Evolutionary conservation across 2,888 invertebrate species (phyloP).

Genomic region (Exephanes ischioxanthus): DNA sequence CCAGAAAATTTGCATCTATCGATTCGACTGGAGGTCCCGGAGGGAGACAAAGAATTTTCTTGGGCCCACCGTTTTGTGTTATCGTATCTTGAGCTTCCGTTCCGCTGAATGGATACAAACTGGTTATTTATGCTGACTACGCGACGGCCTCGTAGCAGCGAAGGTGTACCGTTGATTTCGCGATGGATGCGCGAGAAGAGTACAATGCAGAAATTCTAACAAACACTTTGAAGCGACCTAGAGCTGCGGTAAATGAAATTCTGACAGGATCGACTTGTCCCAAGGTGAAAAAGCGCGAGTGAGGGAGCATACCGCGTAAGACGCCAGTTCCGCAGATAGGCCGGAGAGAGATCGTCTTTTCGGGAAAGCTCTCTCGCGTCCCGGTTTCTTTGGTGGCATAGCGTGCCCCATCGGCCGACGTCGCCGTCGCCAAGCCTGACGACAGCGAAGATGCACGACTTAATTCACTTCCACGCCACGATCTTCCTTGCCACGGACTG

Average conservation of each 20-base stretch:
- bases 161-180: background rate
- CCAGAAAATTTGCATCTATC: constrained; percentile 33
- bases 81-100: background rate
- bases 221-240: background rate
- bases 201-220: background rate
- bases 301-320: background rate
- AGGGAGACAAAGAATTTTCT: background rate
- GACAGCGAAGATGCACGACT: constrained; percentile 62
- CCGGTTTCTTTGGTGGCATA: constrained; percentile 25
- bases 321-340: constrained; percentile 27
- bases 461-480: constrained; percentile 57
- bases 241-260: constrained; percentile 12
- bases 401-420: constrained; percentile 1
- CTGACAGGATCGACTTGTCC: background rate
- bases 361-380: constrained; percentile 19
- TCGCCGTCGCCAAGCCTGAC: constrained; percentile 20
- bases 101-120: background rate
- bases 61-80: background rate
- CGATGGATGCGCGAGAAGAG: background rate
- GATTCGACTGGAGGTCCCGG: background rate
- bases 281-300: background rate
- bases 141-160: background rate
- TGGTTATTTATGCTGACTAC: background rate
- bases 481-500: background rate
- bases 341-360: constrained; percentile 41